Conservation (phyloP, 2,797 vertebrate species). For the Pangasius djambal region DNA sequence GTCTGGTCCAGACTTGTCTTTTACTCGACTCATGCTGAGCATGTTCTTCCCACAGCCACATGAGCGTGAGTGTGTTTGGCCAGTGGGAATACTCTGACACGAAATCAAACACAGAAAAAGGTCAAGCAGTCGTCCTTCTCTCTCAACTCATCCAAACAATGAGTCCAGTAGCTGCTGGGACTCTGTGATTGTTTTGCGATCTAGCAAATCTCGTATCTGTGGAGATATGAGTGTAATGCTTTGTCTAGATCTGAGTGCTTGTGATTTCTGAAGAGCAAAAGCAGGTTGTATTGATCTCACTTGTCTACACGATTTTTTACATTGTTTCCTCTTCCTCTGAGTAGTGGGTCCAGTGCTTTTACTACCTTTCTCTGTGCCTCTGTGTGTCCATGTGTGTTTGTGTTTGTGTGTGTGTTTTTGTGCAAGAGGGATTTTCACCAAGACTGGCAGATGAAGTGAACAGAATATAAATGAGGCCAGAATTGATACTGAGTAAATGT, state of each 20-base stretch:
- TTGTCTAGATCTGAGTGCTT: slow-evolving; percentile 57
- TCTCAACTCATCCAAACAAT: slow-evolving; percentile 30
- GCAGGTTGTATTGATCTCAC: slow-evolving; percentile 69
- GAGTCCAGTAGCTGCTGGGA: slow-evolving; percentile 32
- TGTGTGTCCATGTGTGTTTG: slow-evolving; percentile 22
- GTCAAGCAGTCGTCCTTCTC: slow-evolving; percentile 23
- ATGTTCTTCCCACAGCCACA: slow-evolving; percentile 25
- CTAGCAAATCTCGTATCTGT: slow-evolving; percentile 11
- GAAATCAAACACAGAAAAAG: slow-evolving; percentile 50
- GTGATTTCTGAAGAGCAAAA: slow-evolving; percentile 69
- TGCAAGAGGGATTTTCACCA: slow-evolving; percentile 19
- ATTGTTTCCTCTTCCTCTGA: slow-evolving; percentile 30
- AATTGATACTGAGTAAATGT: slow-evolving; percentile 32
- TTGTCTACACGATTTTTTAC: slow-evolving; percentile 63
- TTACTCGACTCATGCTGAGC: slow-evolving; percentile 17
- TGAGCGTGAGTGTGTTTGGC: slow-evolving; percentile 41
- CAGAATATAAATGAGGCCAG: slow-evolving; percentile 27
- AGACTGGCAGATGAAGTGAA: slow-evolving; percentile 15
- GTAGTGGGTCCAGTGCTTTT: slow-evolving; percentile 26
- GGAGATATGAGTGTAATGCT: slow-evolving; percentile 38
- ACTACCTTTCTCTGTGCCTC: neutral
- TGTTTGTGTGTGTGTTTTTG: slow-evolving; percentile 24
- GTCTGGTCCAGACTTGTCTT: slow-evolving; percentile 35
- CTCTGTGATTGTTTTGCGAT: slow-evolving; percentile 10
- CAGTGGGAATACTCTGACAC: slow-evolving; percentile 41